phyloP scores from a whole-genome alignment of 2,888 invertebrate genomes.

The Tigriopus californicus region DNA sequence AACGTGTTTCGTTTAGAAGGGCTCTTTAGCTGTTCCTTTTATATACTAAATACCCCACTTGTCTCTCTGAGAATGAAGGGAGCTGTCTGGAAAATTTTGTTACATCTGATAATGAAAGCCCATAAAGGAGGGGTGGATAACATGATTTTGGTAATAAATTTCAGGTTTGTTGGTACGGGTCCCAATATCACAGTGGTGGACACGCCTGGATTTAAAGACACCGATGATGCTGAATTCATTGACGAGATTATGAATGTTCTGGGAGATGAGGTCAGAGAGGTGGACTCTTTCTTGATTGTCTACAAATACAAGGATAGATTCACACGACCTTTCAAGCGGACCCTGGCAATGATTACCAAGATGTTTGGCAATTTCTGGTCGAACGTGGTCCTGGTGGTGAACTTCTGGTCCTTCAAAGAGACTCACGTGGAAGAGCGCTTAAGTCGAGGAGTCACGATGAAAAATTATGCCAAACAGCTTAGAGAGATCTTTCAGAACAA shows the following conservation, averaged over 20 bases:
- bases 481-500: slow-evolving; percentile 8
- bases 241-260: slow-evolving; percentile 15
- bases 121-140: too few species aligned
- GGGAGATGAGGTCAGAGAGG: slow-evolving; percentile 14
- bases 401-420: slow-evolving; percentile 11
- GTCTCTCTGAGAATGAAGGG: too few species aligned
- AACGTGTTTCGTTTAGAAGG: too few species aligned
- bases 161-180: neutral
- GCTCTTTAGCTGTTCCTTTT: too few species aligned
- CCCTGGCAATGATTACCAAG: slow-evolving; percentile 6
- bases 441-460: neutral
- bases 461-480: slow-evolving; percentile 7
- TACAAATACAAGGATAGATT: slow-evolving; percentile 15
- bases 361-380: slow-evolving; percentile 16
- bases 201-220: slow-evolving; percentile 13
- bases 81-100: too few species aligned
- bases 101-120: too few species aligned
- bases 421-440: slow-evolving; percentile 8
- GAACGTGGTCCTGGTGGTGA: slow-evolving; percentile 12
- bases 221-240: slow-evolving; percentile 11
- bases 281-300: slow-evolving; percentile 11
- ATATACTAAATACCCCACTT: too few species aligned
- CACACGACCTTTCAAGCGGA: slow-evolving; percentile 10
- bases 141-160: neutral
- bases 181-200: slow-evolving; percentile 14